Evolutionary conservation across 35 echinoderm and acorn worm species (phyloP), one percentile per base, ranked within the genome.

Genomic region (Anneissia japonica): DNA sequence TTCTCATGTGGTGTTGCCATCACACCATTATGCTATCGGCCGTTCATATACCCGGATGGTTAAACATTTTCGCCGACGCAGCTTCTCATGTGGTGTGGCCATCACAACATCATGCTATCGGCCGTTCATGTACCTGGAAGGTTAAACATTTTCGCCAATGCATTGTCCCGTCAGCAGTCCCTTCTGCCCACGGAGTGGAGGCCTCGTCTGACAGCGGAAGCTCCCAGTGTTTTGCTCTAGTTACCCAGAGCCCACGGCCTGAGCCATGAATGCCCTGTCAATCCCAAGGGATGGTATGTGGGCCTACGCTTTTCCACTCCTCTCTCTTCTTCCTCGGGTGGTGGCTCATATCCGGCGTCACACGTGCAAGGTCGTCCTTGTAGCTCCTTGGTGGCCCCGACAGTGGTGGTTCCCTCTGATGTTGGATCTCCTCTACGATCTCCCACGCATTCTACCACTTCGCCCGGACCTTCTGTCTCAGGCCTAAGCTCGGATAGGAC

Each of bases 351-450:
- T 33, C 34, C 12, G 31, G 0, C 28, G 35, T 11, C 31, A 73
- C 4, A 9, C 4, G 23, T 72, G 46, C 26, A 30, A 16, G 28
- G 34, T 85, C 23, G 46, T 85, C 46, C 83, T 85, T 1, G 14
- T 85, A 35, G 83, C 83, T 17, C 83, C 83, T 3, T 85, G 17
- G 12, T 85, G 83, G 83, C 46, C 83, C 46, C 40, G 40, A 6
- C 40, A 43, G 40, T 6, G 40, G 4, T 43, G 40, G 40, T 43
- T 43, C 40, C 40, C 40, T 4, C 4, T 43, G 40, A 4, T 43
- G 40, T 14, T 43, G 40, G 14, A 14, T 43, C 40, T 43, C 40
- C 40, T 43, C 14, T 43, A 43, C 40, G 40, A 4, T 4, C 40
- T 43, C 4, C 40, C 40, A 4, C 14, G 40, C 4, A 43, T 43